Percentiles rank a stretch among this genome's conserved stretches.
phyloP scores from a whole-genome alignment of 2,888 invertebrate species.

The Lasius fuliginosus region DNA sequence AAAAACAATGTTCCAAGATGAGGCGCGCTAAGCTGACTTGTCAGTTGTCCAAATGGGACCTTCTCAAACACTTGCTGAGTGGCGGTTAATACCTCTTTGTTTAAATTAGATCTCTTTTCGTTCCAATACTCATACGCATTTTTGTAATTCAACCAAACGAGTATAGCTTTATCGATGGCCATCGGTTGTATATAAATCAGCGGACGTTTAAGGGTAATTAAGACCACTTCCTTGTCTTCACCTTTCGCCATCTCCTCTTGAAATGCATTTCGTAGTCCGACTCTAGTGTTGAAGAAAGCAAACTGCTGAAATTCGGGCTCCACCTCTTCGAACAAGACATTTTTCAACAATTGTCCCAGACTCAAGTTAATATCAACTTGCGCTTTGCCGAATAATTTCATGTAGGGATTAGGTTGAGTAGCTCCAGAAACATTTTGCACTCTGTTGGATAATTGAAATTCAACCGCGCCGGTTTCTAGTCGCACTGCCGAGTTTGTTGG shows the following conservation, averaged over 20 bases:
- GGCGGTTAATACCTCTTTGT: constrained; percentile 94
- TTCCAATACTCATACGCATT: constrained; percentile 99
- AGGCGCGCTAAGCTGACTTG: constrained; percentile 92
- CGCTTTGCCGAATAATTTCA: constrained; percentile 92
- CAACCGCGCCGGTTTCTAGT: constrained; percentile 97
- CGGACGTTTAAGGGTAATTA: constrained; percentile 97
- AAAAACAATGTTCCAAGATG: constrained; percentile 96
- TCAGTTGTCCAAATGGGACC: constrained; percentile 93
- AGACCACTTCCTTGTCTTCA: constrained; percentile 94
- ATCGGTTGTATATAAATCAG: constrained; percentile 98
- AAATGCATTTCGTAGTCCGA: constrained; percentile 93
- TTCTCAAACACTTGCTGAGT: constrained; percentile 93
- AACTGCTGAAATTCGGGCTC: constrained; percentile 99
- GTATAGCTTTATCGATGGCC: constrained; percentile 98
- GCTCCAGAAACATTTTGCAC: constrained; percentile 94
- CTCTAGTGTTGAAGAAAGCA: constrained; percentile 98
- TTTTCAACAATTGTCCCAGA: constrained; percentile 97
- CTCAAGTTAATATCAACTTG: constrained; percentile 98
- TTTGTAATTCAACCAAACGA: constrained; percentile 99
- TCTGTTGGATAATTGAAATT: constrained; percentile 97
- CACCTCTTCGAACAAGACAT: constrained; percentile 98
- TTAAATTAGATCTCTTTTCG: constrained; percentile 96
- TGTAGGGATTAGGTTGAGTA: constrained; percentile 88
- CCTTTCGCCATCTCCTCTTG: constrained; percentile 96
- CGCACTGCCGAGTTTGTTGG: constrained; percentile 98